Conservation (phyloP, 2,888 invertebrate genomes). For the Orthosia gracilis region DNA sequence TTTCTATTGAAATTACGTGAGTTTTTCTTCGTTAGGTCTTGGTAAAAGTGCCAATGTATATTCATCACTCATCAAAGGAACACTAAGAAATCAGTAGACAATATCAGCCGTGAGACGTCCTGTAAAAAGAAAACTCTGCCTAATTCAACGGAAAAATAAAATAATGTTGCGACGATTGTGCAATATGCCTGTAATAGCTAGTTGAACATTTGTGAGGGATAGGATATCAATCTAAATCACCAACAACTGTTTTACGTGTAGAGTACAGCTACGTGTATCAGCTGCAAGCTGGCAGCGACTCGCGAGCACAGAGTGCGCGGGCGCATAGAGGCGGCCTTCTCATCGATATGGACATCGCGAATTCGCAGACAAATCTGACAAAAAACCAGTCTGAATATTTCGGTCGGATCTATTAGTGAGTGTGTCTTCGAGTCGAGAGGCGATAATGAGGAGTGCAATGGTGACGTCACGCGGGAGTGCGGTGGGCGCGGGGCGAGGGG, state of each 20-base stretch:
- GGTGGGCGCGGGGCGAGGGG: slow-evolving; percentile 57
- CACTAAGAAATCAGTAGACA: slow-evolving; percentile 17
- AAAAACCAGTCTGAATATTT: slow-evolving; percentile 80
- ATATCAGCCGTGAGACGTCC: slow-evolving; percentile 1
- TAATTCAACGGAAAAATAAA: slow-evolving; percentile 32
- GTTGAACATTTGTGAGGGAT: slow-evolving; percentile 23
- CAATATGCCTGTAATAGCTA: slow-evolving; percentile 21
- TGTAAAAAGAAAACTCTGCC: slow-evolving; percentile 8
- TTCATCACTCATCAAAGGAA: slow-evolving; percentile 9
- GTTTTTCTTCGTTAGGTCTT: neutral
- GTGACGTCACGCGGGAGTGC: slow-evolving; percentile 84
- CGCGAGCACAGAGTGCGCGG: slow-evolving; percentile 69
- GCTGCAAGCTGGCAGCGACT: slow-evolving; percentile 49
- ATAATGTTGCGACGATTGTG: slow-evolving; percentile 20
- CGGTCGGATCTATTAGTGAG: slow-evolving; percentile 82
- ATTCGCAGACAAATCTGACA: slow-evolving; percentile 75
- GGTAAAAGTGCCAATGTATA: neutral
- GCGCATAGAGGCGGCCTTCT: slow-evolving; percentile 72
- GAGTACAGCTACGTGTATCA: slow-evolving; percentile 51
- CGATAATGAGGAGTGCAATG: slow-evolving; percentile 90
- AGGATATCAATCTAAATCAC: slow-evolving; percentile 50
- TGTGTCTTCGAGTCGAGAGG: slow-evolving; percentile 86
- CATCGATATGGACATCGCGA: slow-evolving; percentile 72
- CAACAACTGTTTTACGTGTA: slow-evolving; percentile 43
- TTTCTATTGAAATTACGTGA: neutral